phyloP scores from a whole-genome alignment of 30 jellyfish, hydroid and myxozoan species.

The Turritopsis rubra region DNA sequence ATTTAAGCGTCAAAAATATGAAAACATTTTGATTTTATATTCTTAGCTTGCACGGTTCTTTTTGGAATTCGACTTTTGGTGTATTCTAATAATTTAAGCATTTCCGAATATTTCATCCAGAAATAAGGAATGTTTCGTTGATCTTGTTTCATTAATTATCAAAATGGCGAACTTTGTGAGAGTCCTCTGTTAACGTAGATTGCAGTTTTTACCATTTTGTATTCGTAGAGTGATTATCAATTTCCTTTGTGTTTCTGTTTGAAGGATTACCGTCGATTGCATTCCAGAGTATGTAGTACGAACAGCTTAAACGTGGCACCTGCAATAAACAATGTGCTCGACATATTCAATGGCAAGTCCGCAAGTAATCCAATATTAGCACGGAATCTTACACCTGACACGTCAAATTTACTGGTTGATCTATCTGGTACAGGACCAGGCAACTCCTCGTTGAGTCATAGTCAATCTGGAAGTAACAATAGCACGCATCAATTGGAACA shows the following conservation, averaged over 20 bases:
- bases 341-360: constrained; percentile 23
- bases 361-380: constrained; percentile 2
- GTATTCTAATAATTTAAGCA: too few species aligned
- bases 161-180: too few species aligned
- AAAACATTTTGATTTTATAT: too few species aligned
- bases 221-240: too few species aligned
- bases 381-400: neutral
- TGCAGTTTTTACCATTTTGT: too few species aligned
- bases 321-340: constrained; percentile 66
- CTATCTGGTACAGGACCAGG: neutral
- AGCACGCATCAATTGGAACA: constrained; percentile 47
- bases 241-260: neutral
- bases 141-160: too few species aligned
- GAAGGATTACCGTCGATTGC: constrained; percentile 81
- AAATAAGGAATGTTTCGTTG: too few species aligned
- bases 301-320: constrained; percentile 42
- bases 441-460: neutral
- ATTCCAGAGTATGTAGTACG: constrained; percentile 73
- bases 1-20: too few species aligned
- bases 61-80: too few species aligned
- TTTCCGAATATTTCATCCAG: too few species aligned
- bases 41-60: too few species aligned
- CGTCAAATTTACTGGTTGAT: neutral
- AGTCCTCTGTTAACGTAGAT: too few species aligned
- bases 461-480: constrained; percentile 7